These are phyloP conservation scores for Electrophaes corylata DNA, from an alignment of 2,888 invertebrate genomes.

Conservation along the genomic window DNA sequence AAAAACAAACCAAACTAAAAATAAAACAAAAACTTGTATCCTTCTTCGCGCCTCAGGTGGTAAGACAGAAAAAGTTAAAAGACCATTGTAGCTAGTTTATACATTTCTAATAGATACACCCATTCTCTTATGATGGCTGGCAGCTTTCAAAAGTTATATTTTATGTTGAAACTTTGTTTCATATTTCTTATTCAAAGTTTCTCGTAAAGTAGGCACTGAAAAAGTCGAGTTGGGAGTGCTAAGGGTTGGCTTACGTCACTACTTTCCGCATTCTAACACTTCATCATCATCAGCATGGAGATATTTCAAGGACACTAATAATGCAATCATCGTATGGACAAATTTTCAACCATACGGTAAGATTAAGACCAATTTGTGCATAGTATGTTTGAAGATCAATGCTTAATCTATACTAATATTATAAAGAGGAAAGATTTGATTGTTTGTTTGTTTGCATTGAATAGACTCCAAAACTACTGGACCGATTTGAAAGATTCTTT, in stretches of 20 bases:
- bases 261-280: background rate
- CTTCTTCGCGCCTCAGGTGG: constrained; percentile 23
- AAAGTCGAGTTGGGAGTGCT: constrained; percentile 39
- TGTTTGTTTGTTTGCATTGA: no score
- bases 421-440: no score
- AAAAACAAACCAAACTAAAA: constrained; percentile 1
- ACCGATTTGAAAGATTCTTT: no score
- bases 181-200: constrained; percentile 74
- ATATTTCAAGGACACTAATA: no score
- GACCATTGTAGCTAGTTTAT: constrained; percentile 24
- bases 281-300: no score
- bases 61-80: constrained; percentile 13
- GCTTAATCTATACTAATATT: no score
- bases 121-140: constrained; percentile 57
- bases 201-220: constrained; percentile 42
- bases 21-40: constrained; percentile 7
- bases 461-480: no score
- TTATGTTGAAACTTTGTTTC: constrained; percentile 74
- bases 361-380: no score
- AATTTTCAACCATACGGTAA: no score
- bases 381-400: no score
- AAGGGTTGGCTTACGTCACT: constrained; percentile 4
- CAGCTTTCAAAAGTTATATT: constrained; percentile 70
- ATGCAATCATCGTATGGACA: no score
- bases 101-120: constrained; percentile 44